Conservation (phyloP, 2,888 invertebrate species). For the Priocnemis perturbator region DNA sequence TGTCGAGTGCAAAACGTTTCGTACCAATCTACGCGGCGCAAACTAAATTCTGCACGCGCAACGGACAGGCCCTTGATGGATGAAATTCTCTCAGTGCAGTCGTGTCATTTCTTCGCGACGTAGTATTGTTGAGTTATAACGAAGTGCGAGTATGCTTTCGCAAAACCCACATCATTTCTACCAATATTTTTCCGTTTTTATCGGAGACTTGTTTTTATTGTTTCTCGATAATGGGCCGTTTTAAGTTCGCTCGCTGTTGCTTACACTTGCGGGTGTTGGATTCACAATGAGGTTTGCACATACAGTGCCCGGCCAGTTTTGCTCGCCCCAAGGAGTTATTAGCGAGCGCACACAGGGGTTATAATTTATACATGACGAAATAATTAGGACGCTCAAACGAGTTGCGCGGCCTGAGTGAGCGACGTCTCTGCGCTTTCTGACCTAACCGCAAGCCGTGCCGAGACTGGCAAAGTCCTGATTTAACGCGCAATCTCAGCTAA, state of each 20-base stretch:
- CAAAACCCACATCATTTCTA: too few relatives aligned
- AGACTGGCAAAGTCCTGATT: too few relatives aligned
- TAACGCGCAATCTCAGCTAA: too few relatives aligned
- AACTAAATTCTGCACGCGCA: slow-evolving; percentile 52
- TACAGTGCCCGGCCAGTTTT: neutral
- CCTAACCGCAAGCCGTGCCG: too few relatives aligned
- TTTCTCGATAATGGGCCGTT: too few relatives aligned
- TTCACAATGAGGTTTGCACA: neutral
- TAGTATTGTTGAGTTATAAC: too few relatives aligned
- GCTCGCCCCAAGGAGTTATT: slow-evolving; percentile 5
- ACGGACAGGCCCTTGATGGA: slow-evolving; percentile 8
- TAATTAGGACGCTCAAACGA: slow-evolving; percentile 8
- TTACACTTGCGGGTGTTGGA: neutral
- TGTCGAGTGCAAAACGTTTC: slow-evolving; percentile 33
- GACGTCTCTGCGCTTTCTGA: too few relatives aligned
- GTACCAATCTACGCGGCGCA: slow-evolving; percentile 48
- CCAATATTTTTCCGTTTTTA: too few relatives aligned
- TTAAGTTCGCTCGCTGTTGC: neutral
- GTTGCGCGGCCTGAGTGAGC: neutral
- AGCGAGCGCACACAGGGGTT: neutral
- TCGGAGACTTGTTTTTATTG: too few relatives aligned
- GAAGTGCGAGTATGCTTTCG: too few relatives aligned
- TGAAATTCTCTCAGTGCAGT: slow-evolving; percentile 9
- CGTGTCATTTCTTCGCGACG: neutral
- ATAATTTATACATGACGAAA: slow-evolving; percentile 8